phyloP scores from a whole-genome alignment of 2,888 invertebrate genomes.

The Teleogryllus oceanicus region DNA sequence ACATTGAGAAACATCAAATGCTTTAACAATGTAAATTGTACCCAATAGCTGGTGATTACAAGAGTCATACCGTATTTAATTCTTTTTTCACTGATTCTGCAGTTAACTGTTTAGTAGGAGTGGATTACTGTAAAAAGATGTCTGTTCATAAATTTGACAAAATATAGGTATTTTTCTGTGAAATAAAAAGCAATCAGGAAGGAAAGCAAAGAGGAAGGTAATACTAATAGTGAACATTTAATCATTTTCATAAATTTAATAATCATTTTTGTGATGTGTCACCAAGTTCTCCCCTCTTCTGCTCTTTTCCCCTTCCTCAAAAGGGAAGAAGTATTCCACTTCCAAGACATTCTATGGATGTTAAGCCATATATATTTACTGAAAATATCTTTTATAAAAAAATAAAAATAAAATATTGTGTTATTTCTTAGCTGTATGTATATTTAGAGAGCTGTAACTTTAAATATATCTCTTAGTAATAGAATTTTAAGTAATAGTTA shows the following conservation, averaged over 20 bases:
- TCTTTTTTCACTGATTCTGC: background rate
- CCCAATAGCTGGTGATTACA: background rate
- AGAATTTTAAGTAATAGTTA: background rate
- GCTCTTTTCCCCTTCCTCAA: background rate
- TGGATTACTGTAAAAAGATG: background rate
- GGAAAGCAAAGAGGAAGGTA: background rate
- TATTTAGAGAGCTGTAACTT: slow-evolving; percentile 1
- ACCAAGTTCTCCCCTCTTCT: background rate
- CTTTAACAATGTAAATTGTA: background rate
- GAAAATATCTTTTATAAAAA: slow-evolving; percentile 18
- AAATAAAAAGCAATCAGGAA: background rate
- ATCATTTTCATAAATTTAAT: slow-evolving; percentile 9
- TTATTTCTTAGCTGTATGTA: background rate
- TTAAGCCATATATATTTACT: slow-evolving; percentile 11
- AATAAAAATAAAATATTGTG: background rate
- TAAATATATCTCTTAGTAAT: slow-evolving; percentile 18
- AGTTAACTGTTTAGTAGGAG: background rate
- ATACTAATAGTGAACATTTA: background rate
- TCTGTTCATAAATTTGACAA: background rate
- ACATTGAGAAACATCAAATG: background rate
- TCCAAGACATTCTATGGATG: slow-evolving; percentile 10
- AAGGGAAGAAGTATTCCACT: slow-evolving; percentile 8
- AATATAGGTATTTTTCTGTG: background rate
- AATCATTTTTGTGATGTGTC: background rate
- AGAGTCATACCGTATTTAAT: slow-evolving; percentile 7